Base-by-base conservation (phyloP, 2,888 invertebrate genomes). In the Branchipolynoe longqiensis region DNA sequence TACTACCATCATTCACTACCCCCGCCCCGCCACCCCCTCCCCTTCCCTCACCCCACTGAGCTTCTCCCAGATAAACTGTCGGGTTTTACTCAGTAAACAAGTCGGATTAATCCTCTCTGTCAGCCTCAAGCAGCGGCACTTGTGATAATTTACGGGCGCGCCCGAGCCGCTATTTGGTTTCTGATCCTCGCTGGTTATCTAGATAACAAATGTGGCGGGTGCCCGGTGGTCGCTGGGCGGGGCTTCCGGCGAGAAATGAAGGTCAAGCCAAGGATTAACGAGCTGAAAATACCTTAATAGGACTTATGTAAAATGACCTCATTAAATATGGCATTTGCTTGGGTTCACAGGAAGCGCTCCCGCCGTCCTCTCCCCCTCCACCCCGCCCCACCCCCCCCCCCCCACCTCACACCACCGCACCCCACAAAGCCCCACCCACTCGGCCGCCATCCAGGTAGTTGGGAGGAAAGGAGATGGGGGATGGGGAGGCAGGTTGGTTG, bases 71-170 rank as follows among this genome's bases (percentile, higher is more conserved):
- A 69, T 69, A 69, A 69, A 69, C 69, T 69, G 36, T 69, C 69
- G 22, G 38, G 69, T 69, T 69, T 69, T 69, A 78, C 78, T 78
- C 54, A 33, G 78, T 78, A 78, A 78, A 78, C 78, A 78, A 48
- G 78, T 48, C 54, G 78, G 48, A 41, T 54, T 78, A 48, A 78
- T 41, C 78, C 78, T 78, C 41, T 41, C 78, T 78, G 78, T 78
- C 78, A 54, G 78, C 48, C 54, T 78, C 48, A 54, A 78, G 78
- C 48, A 78, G 54, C 54, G 33, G 41, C 78, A 78, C 78, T 78
- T 78, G 28, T 41, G 78, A 41, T 78, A 78, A 78, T 78, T 78
- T 78, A 78, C 48, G 54, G 54, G 25, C 8, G 25, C n/a, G 78
- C 25, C 28, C 41, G 31, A 31, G 78, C 41, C 8, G 48, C 28